These are phyloP conservation scores for Tangachromis dhanisi DNA, from an alignment of 2,113 vertebrate genomes.

Conservation along the genomic window DNA sequence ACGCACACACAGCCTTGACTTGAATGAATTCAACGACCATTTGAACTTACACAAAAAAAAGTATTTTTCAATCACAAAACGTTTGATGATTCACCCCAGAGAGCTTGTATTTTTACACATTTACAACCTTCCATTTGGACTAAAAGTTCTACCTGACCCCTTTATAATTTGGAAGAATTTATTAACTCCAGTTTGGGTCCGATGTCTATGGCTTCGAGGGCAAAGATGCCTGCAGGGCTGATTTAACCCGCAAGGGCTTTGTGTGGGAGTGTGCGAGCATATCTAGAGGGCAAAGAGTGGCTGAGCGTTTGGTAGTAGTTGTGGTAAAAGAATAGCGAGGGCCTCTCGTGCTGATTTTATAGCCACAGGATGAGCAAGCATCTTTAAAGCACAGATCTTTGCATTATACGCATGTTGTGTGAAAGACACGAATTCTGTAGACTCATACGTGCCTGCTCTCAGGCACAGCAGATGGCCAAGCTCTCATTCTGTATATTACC, in stretches of 20 bases:
- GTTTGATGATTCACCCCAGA: not conserved
- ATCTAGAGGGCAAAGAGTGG: not conserved
- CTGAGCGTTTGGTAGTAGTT: not conserved
- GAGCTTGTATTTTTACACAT: not conserved
- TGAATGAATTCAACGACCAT: not conserved
- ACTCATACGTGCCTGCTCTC: not conserved
- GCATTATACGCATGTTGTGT: not conserved
- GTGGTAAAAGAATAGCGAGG: not conserved
- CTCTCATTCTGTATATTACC: conserved; percentile 53
- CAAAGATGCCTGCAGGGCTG: not conserved
- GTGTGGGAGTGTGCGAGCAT: not conserved
- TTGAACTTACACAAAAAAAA: not conserved
- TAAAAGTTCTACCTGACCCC: not conserved
- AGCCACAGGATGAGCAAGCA: not conserved
- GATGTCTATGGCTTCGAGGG: not conserved
- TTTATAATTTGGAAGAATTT: conserved; percentile 1
- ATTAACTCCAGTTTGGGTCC: not conserved
- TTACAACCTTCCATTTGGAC: not conserved
- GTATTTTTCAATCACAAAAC: not conserved
- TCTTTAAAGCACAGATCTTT: not conserved
- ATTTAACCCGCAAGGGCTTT: not conserved
- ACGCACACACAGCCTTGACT: not conserved
- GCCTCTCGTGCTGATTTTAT: not conserved
- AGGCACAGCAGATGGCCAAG: conserved; percentile 49
- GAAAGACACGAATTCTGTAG: not conserved